A percentile compares a stretch with the other conserved stretches of the same genome.
Conservation (phyloP, 2,113 vertebrate species). For the Picathartes gymnocephalus region DNA sequence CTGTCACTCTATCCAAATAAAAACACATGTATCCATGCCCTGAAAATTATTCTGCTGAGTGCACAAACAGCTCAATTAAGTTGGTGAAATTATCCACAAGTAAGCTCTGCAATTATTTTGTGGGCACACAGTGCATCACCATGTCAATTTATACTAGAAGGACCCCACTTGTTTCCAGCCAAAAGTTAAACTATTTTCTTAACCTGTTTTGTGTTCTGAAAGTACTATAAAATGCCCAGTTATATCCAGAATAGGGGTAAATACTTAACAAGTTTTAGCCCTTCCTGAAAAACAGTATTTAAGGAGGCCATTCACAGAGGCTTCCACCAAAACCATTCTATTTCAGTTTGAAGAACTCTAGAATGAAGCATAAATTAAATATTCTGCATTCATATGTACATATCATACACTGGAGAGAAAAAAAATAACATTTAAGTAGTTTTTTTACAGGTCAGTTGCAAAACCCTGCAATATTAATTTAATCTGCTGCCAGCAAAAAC, state of each 20-base stretch:
- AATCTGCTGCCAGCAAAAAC: neutral
- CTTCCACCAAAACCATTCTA: neutral
- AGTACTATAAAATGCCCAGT: neutral
- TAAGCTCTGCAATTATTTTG: neutral
- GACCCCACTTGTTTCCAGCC: neutral
- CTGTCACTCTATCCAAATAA: neutral
- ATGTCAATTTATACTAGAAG: neutral
- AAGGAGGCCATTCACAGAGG: neutral
- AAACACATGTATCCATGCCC: neutral
- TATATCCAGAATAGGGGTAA: neutral
- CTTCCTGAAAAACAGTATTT: neutral
- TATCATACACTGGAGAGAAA: neutral
- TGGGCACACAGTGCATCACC: neutral
- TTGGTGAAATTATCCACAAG: neutral
- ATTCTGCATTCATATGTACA: neutral
- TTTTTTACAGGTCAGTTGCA: neutral
- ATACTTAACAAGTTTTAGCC: neutral
- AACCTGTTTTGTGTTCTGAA: neutral
- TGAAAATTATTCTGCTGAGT: neutral
- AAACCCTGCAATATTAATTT: neutral
- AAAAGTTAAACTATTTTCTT: neutral
- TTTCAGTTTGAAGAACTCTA: neutral
- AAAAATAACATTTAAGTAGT: neutral
- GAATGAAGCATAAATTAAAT: neutral
- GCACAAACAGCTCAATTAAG: neutral